These are phyloP conservation scores for Ctenomys sociabilis DNA, from an alignment of 2,113 vertebrate species.

Conservation along the genomic window DNA sequence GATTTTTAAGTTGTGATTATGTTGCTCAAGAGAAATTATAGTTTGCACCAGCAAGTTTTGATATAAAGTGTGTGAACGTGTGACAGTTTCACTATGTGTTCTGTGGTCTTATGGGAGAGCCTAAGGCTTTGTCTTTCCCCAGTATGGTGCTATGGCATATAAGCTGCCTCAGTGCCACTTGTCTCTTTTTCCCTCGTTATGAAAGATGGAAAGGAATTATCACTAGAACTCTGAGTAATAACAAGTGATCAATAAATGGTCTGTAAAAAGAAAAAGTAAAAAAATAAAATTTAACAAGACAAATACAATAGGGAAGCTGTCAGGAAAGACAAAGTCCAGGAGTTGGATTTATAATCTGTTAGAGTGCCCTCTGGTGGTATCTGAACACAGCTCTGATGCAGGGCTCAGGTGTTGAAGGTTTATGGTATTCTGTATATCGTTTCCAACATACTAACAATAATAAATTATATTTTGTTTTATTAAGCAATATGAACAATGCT, in stretches of 20 bases:
- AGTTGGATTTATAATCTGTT: not conserved
- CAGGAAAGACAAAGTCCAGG: not conserved
- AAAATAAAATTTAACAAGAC: not conserved
- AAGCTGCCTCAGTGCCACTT: not conserved
- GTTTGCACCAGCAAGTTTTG: not conserved
- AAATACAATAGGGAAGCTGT: not conserved
- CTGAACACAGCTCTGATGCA: not conserved
- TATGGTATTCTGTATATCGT: not conserved
- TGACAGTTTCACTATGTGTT: not conserved
- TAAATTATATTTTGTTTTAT: not conserved
- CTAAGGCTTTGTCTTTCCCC: not conserved
- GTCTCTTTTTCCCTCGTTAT: not conserved
- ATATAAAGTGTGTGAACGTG: not conserved
- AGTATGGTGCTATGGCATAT: not conserved
- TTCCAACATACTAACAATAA: conserved; percentile 1
- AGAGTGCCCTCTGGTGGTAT: conserved; percentile 70
- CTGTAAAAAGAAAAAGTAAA: not conserved
- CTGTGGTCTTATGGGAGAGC: not conserved
- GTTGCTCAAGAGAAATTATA: not conserved
- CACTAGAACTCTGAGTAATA: not conserved
- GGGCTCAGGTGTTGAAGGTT: not conserved
- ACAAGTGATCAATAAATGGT: not conserved
- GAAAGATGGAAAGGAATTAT: not conserved
- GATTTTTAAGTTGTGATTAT: not conserved
- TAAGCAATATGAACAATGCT: not conserved